phyloP scores from a whole-genome alignment of 2,797 vertebrate genomes.

The Microhierax caerulescens region DNA sequence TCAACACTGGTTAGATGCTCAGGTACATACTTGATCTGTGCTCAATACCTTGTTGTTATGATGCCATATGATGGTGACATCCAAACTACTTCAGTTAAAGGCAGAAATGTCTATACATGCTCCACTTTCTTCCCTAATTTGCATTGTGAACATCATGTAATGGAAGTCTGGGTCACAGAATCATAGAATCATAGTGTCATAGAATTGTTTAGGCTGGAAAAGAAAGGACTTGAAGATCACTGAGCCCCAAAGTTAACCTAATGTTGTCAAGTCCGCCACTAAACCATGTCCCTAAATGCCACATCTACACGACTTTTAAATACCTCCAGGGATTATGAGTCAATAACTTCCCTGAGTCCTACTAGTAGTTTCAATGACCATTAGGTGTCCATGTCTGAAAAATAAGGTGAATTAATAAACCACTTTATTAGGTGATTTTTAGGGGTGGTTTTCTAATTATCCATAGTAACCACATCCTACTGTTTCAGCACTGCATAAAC shows the following conservation, averaged over 20 bases:
- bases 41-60: not conserved
- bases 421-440: not conserved
- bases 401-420: not conserved
- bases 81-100: rapidly evolving
- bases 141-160: not conserved
- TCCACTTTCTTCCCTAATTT: not conserved
- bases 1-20: not conserved
- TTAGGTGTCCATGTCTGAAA: not conserved
- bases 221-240: not conserved
- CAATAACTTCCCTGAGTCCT: too few relatives aligned
- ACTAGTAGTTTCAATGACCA: not conserved
- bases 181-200: not conserved
- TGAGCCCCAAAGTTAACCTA: not conserved
- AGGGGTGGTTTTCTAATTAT: not conserved
- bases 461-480: not conserved
- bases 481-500: not conserved
- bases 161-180: not conserved
- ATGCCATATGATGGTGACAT: rapidly evolving
- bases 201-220: not conserved
- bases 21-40: not conserved
- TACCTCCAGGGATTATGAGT: not conserved
- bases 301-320: not conserved
- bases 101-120: not conserved
- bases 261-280: too few relatives aligned
- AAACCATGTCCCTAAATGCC: not conserved